Base-by-base conservation (phyloP, 2,888 invertebrate species). In the Orthonychiurus folsomi region DNA sequence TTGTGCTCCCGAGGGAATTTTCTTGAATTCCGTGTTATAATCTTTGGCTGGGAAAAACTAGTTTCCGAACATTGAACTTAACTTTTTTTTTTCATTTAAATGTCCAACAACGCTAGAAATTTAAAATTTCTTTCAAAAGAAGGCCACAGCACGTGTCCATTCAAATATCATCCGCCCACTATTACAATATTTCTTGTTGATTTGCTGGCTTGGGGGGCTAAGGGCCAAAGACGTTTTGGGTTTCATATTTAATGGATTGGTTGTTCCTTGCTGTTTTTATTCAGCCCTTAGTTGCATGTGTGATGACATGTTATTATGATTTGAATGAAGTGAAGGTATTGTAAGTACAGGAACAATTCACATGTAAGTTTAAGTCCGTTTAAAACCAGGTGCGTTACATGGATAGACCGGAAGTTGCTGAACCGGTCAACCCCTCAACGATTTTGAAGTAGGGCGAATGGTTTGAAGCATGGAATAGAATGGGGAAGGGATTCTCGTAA, bases 341-440 rank as follows among this genome's bases (percentile, higher is more conserved):
- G 21, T 23, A n/a, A 52, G 52, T 12, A 20, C 52, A 52, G 24
- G 52, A 21, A 9, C 52, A 23, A 20, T 52, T 23, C 20, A 20
- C 9, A 12, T 52, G 20, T 5, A 12, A 52, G 52, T 52, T 21
- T 52, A 5, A 12, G n/a, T n/a, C 50, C 15, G 47, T 50, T 48
- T 37, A 37, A 37, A 54, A 63, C 69, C 67, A 68, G 68, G 70
- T 70, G 69, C 63, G 69, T 65, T 66, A 69, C n/a, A 66, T 67
- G 66, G 66, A 65, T n/a, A 66, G 68, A 66, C 70, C 70, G 70
- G 70, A 70, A 70, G 68, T 69, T 50, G 59, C 27, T 62, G 67
- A 70, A 66, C 68, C 69, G 70, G 70, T 70, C 70, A 70, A 70
- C 70, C 70, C 69, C 69, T 66, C 65, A 25, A n/a, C n/a, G n/a